Base-by-base conservation (phyloP, 2,797 vertebrate species). In the Odontamblyopus rebecca region DNA sequence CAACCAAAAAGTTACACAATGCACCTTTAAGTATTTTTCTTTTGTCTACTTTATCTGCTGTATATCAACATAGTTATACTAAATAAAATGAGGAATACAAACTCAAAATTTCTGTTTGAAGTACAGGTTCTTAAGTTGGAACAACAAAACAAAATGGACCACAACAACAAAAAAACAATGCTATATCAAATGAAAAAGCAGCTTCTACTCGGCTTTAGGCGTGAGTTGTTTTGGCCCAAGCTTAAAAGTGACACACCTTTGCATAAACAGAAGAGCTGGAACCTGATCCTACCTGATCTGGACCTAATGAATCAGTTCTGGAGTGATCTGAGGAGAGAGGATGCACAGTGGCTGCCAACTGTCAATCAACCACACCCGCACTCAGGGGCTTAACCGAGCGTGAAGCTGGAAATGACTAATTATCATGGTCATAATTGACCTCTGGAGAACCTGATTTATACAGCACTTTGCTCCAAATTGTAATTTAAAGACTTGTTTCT, bases 311-410 rank as follows among this genome's bases (percentile, higher is more conserved):
- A 19, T 51, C 11, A 30, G 5, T 19, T 6, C 41, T 29, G 29
- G 13, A 50, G 44, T 19, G 63, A 65, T 65, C 41, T 19, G 41
- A 8, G 3, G 6, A 29, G 26, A 50, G 61, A 48, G 63, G 16
- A 48, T 13, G 41, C 11, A 64, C 62, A 27, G 41, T 65, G 62
- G 38, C 62, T 65, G 62, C 62, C 62, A 65, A 18, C 64, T 66
- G 64, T 66, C 64, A 66, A 51, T 66, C 44, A 65, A 27, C 27
- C 38, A 48, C 62, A 64, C n/a, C 38, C 7, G n/a, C 26, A 29
- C 26, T 66, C 44, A 48, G 41, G 26, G 8, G 44, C 12, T 18
- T 51, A 66, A 29, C 41, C 50, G 26, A 66, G 44, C 44, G 26
- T 50, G 27, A 66, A 51, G 29, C 51, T 29, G 44, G 23, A 66